These are phyloP conservation scores for Aramus guarauna DNA, from an alignment of 2,113 vertebrate genomes.

Conservation along the genomic window DNA sequence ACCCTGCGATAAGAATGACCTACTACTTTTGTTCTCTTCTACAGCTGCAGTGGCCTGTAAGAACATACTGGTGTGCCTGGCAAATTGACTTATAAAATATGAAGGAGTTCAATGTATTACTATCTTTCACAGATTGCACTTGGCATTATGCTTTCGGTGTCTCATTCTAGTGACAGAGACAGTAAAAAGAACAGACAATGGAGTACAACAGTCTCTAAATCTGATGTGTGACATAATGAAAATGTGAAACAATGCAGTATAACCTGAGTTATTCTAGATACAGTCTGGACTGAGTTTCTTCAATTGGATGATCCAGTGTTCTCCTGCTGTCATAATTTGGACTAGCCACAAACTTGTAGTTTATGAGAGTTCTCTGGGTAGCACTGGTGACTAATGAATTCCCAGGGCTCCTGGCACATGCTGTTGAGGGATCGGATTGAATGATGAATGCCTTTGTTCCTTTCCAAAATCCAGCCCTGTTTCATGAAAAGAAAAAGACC, in stretches of 20 bases:
- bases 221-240: background rate
- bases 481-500: background rate
- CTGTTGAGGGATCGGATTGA: background rate
- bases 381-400: background rate
- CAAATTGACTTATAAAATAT: constrained; percentile 35
- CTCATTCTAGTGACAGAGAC: background rate
- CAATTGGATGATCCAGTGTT: background rate
- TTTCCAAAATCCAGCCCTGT: background rate
- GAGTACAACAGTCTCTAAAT: constrained; percentile 19
- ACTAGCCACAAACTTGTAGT: background rate
- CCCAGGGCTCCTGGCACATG: background rate
- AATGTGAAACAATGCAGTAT: background rate
- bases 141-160: background rate
- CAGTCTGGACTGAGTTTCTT: background rate
- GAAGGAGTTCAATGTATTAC: background rate
- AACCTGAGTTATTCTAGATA: background rate
- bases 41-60: background rate
- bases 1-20: background rate
- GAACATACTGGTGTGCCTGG: background rate
- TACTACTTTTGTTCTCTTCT: background rate
- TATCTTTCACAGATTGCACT: background rate
- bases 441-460: background rate
- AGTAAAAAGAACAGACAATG: constrained; percentile 8
- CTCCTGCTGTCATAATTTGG: background rate
- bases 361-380: background rate